Base-by-base conservation (phyloP, 1,140 invertebrate species). In the Anastatus disparis region DNA sequence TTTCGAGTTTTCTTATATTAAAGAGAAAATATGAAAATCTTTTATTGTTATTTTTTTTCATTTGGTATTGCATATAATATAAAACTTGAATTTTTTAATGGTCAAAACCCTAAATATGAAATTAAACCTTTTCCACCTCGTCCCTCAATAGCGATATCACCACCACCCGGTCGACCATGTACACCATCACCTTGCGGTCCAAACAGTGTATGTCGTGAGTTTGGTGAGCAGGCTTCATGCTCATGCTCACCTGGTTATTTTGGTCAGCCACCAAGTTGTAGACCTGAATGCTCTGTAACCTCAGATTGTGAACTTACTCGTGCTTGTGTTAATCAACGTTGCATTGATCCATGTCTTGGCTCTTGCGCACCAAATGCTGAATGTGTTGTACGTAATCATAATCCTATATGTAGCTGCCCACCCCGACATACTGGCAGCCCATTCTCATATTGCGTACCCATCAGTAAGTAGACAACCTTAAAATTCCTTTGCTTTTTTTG, bases 331-430 rank as follows among this genome's bases (percentile, higher is more conserved):
- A 90, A 90, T 44, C 89, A 90, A 59, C 93, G 91, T 79, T 96
- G 94, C 78, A 87, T 90, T 55, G 90, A 95, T 78, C 93, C 94
- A 8, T 96, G 94, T 77, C 87, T 89, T 12, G 92, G 92, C 48
- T 90, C 91, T 9, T 94, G 93, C 73, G 92, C 92, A 29, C 85
- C 89, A 27, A 89, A 89, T 70, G 88, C 90, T 1, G 75, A 85
- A 29, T 92, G 91, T 68, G 76, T 85, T 64, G 86, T 89, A 0
- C 84, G 87, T 24, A 89, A 90, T 74, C 89, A 90, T 69, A 90
- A 89, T 75, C 89, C 90, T 17, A 88, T 89, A 69, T 93, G 91
- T 78, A 89, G 87, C 69, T 92, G 91, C 74, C 85, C 86, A 35
- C 70, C 75, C 56, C 82, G 81, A 66, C 90, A 88, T 76, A 87